Evolutionary conservation across 1,140 invertebrate genomes (phyloP), one percentile per base, ranked within the genome.

Genomic region (Lycorma delicatula): DNA sequence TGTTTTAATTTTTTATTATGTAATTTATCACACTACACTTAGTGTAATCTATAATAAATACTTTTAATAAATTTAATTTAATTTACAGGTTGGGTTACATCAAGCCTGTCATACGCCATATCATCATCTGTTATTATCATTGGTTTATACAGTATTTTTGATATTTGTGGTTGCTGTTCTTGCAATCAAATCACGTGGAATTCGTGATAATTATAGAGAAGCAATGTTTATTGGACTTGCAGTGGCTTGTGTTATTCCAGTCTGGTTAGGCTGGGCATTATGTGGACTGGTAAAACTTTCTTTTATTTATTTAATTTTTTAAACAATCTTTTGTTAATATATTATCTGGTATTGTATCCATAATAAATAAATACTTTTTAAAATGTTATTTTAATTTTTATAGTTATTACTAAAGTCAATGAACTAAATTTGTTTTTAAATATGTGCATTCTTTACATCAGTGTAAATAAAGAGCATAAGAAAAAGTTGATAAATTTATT

Each of bases 121-220:
- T 66, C 77, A 77, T 16, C 82, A 89, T 64, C 77, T 90, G 58
- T 71, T 95, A 55, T 69, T 93, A 66, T 83, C 91, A 49, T 67
- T 95, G 61, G 77, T 86, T 67, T 93, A 93, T 74, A 82, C 87
- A 23, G 81, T 87, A 54, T 85, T 90, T 67, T 74, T 97, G 13
- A 85, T 95, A 25, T 70, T 91, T 11, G 84, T 92, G 26, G 91
- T 94, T 18, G 86, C 85, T 25, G 80, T 89, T 41, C 73, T 96
- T 51, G 87, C 93, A 4, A 76, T 94, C 28, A 83, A 89, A 65
- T 89, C 88, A 12, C 80, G 89, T 20, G 85, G 89, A 20, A 90
- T 95, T 20, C 82, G 89, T n/a, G 91, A 95, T 67, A 95, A 96
- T 71, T 91, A 94, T 68, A 77, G 92, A 0, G 93, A 96, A 73